Percentiles rank a stretch among this genome's conserved stretches.
phyloP scores from a whole-genome alignment of 2,113 vertebrate species.

The Saccopteryx bilineata region DNA sequence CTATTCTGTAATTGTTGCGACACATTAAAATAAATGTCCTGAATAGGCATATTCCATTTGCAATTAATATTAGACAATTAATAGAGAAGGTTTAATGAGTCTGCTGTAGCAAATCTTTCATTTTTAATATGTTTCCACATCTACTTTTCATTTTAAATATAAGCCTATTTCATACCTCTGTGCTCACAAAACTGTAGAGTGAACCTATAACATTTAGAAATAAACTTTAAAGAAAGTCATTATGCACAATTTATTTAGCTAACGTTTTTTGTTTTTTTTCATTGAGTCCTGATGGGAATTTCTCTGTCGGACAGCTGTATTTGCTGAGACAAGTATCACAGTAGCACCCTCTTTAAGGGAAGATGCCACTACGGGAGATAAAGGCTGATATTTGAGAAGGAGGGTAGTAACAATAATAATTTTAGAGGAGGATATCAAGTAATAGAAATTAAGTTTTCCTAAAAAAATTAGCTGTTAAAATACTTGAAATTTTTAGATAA shows the following conservation, averaged over 20 bases:
- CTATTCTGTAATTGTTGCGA: not conserved
- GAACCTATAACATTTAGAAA: constrained; percentile 50
- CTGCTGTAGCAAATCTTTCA: not conserved
- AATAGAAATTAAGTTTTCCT: not conserved
- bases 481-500: not conserved
- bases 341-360: not conserved
- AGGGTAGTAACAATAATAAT: not conserved
- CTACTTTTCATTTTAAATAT: constrained; percentile 25
- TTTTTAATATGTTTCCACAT: not conserved
- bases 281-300: not conserved
- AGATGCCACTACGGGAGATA: not conserved
- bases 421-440: not conserved
- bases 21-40: not conserved
- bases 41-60: not conserved
- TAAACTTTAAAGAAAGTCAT: not conserved
- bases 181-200: not conserved
- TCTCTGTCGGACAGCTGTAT: not conserved
- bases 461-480: not conserved
- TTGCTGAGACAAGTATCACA: not conserved
- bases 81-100: not conserved
- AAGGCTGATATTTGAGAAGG: not conserved
- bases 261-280: not conserved
- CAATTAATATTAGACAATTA: constrained; percentile 29
- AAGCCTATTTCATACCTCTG: not conserved
- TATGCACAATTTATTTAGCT: not conserved